phyloP scores from a whole-genome alignment of 2,797 vertebrate genomes.

The Chloroceryle inda region DNA sequence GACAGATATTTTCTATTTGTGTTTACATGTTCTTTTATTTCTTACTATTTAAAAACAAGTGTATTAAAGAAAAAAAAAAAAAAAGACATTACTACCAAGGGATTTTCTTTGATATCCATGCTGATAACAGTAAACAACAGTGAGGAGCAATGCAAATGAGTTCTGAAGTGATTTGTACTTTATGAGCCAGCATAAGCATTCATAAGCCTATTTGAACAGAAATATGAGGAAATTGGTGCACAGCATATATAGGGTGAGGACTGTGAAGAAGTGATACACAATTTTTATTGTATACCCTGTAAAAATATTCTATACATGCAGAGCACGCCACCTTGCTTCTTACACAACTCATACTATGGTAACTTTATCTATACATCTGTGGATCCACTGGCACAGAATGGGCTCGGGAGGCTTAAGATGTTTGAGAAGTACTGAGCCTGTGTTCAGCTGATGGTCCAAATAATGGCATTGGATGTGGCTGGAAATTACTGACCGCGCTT shows the following conservation, averaged over 20 bases:
- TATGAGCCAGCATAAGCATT: background rate
- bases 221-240: background rate
- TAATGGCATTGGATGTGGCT: background rate
- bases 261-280: background rate
- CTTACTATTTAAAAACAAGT: background rate
- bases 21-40: background rate
- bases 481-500: background rate
- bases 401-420: background rate
- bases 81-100: background rate
- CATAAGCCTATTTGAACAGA: background rate
- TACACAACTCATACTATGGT: background rate
- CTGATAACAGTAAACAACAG: background rate
- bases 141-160: background rate
- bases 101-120: background rate
- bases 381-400: background rate
- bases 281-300: background rate
- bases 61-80: background rate
- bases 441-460: background rate
- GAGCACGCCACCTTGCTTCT: background rate
- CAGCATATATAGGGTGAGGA: background rate
- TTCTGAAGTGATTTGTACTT: background rate
- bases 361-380: background rate
- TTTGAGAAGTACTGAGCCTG: background rate
- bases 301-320: background rate
- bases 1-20: background rate